Base-by-base conservation (phyloP, 2,888 invertebrate genomes). In the Idaea aversata region DNA sequence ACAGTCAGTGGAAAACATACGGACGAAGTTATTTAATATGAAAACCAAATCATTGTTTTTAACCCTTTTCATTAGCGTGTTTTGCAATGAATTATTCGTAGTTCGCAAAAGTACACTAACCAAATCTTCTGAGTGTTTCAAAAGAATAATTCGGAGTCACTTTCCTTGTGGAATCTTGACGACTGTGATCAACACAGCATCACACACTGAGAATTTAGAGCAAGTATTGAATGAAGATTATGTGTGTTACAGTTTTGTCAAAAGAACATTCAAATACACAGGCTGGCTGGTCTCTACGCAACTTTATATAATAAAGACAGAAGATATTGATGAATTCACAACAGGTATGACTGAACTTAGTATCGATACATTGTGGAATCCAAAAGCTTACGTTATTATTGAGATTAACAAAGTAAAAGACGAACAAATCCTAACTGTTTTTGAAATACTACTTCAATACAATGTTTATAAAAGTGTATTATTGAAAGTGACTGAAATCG, bases 351-450 rank as follows among this genome's bases (percentile, higher is more conserved):
- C 68, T 5, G 68, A 72, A n/a, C 61, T 88, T 47, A 71, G 75
- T 34, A 77, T 71, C 34, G 84, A 88, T 66, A 64, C 78, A 25
- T 79, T 81, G 66, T 88, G 86, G 87, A 84, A 86, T 67, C 84
- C 88, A 15, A 79, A 73, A 72, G 86, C 82, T 13, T 77, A 75
- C 67, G 81, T 82, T 69, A 76, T 88, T 35, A 15, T 88, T 1
- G 65, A 75, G 58, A n/a, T 84, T 4, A 62, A 75, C 35, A 68
- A 75, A 38, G 65, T 77, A 34, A 57, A 72, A 15, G 38, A 61
- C n/a, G 63, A 71, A 15, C 76, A 76, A 61, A 68, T 80, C 10
- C 35, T 68, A 6, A 16, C 68, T 4, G 62, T 81, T 15, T 85
- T 87, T 65, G 61, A 78, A 57, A 65, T 74, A 38, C 67, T 85